Conservation (phyloP, 1,140 invertebrate species). For the Penaeus japonicus region DNA sequence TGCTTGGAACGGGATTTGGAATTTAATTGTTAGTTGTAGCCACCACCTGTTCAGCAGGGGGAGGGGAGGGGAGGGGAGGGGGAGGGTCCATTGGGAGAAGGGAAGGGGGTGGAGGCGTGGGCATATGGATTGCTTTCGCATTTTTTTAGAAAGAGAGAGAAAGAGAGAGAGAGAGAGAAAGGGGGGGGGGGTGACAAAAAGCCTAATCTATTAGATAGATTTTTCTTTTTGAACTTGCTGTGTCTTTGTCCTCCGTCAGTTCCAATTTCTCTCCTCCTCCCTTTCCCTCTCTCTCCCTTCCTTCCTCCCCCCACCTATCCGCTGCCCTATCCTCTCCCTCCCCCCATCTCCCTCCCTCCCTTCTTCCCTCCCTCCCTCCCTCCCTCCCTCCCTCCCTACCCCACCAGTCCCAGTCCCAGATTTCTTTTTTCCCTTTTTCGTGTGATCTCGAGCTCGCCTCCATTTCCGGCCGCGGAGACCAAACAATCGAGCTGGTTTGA, state of each 20-base stretch:
- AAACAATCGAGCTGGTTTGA: too few species aligned
- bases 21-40: too few species aligned
- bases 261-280: neutral
- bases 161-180: neutral
- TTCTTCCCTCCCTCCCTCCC: too few species aligned
- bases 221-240: neutral
- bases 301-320: neutral
- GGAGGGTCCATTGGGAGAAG: too few species aligned
- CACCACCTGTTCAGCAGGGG: too few species aligned
- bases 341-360: neutral
- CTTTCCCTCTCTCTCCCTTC: too few species aligned
- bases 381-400: neutral
- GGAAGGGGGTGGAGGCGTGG: too few species aligned
- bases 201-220: neutral
- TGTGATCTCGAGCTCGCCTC: neutral
- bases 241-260: neutral
- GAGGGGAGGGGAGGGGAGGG: too few species aligned
- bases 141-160: neutral
- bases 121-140: too few species aligned
- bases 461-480: neutral
- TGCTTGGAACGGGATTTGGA: too few species aligned
- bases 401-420: neutral
- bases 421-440: neutral
- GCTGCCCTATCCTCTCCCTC: neutral
- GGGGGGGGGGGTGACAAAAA: neutral